These are phyloP conservation scores for Periphyllus acericola DNA, from an alignment of 2,888 invertebrate genomes.

Conservation along the genomic window DNA sequence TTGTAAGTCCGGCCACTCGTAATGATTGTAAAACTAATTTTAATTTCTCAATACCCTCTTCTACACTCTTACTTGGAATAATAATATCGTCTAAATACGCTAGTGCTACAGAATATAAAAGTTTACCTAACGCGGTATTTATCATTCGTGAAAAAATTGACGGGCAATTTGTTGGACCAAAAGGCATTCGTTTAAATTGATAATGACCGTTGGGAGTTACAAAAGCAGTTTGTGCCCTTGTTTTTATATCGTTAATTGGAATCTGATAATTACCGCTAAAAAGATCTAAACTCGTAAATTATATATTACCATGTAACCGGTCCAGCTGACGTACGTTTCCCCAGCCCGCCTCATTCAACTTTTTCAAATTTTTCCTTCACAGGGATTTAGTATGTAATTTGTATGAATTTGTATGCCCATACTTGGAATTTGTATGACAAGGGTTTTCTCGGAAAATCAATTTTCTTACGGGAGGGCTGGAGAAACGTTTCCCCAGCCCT, in stretches of 20 bases:
- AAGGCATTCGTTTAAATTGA: too few species aligned
- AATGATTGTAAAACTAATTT: neutral
- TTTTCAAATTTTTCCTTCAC: too few species aligned
- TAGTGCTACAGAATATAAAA: neutral
- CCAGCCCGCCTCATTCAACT: too few species aligned
- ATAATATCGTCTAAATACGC: constrained; percentile 1
- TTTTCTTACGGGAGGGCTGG: too few species aligned
- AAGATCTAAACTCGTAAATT: neutral
- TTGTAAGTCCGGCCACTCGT: neutral
- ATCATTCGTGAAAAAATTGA: neutral
- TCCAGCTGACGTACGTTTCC: too few species aligned
- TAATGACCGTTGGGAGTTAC: neutral
- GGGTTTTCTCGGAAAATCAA: too few species aligned
- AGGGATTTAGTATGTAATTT: too few species aligned
- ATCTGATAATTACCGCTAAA: constrained; percentile 33
- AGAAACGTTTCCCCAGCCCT: too few species aligned
- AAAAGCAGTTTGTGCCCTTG: neutral
- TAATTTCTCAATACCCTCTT: neutral
- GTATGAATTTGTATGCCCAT: too few species aligned
- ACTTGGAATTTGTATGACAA: too few species aligned
- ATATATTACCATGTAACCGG: too few species aligned
- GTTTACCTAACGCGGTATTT: neutral
- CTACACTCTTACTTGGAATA: neutral
- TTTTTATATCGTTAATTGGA: neutral
- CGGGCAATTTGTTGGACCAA: too few species aligned